These are phyloP conservation scores for Chaetophractus vellerosus DNA, from an alignment of 2,797 vertebrate species.

Conservation along the genomic window DNA sequence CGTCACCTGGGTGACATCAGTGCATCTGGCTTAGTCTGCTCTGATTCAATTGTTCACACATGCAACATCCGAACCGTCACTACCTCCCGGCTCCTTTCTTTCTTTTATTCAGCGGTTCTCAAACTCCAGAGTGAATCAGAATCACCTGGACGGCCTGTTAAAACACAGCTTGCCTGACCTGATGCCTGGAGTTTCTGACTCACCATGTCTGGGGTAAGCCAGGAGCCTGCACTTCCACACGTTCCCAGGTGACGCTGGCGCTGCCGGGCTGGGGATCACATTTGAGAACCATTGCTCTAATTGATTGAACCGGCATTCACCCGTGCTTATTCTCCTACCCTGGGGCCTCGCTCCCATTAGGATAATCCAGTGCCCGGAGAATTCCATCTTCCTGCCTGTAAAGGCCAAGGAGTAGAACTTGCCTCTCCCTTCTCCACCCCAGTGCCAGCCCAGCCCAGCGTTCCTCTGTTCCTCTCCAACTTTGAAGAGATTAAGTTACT, in stretches of 20 bases:
- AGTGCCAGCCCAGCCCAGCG: neutral
- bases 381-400: neutral
- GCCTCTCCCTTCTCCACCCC: neutral
- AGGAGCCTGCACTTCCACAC: slow-evolving; percentile 8
- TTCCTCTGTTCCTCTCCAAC: neutral
- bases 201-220: neutral
- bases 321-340: neutral
- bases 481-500: slow-evolving; percentile 17
- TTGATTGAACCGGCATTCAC: neutral
- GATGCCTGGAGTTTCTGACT: neutral
- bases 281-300: neutral
- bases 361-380: neutral
- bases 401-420: neutral
- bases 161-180: neutral
- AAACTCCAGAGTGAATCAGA: slow-evolving; percentile 43
- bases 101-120: slow-evolving; percentile 15
- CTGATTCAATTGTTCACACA: slow-evolving; percentile 54
- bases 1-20: slow-evolving; percentile 42
- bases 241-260: neutral
- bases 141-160: neutral
- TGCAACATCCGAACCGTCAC: slow-evolving; percentile 41
- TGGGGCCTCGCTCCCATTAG: neutral
- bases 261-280: neutral
- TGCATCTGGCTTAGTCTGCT: slow-evolving; percentile 34
- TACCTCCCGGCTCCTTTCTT: neutral